These are phyloP conservation scores for Porites lutea DNA, from an alignment of 64 coral and sea anemone species.

Conservation along the genomic window DNA sequence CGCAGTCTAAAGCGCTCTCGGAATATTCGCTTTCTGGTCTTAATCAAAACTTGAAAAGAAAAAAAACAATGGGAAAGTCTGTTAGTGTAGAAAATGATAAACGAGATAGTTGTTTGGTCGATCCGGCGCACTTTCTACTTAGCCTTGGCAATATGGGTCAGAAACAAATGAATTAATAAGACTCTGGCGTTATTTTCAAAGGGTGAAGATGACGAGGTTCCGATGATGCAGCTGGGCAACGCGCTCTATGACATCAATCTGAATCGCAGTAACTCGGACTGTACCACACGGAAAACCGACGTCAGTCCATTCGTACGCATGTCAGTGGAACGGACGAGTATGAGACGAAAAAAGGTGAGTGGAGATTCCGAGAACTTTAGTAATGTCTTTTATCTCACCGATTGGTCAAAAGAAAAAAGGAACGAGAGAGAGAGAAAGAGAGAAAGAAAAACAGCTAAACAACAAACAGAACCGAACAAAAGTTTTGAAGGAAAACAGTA, in stretches of 20 bases:
- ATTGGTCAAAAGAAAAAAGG: too few species aligned
- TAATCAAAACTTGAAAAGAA: too few species aligned
- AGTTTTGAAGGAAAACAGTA: too few species aligned
- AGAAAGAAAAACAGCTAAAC: too few species aligned
- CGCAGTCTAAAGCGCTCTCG: too few species aligned
- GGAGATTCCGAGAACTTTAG: not conserved
- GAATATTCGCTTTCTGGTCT: too few species aligned
- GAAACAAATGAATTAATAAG: not conserved
- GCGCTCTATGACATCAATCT: conserved; percentile 79
- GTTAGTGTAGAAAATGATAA: too few species aligned
- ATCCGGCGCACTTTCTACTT: not conserved
- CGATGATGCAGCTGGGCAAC: conserved; percentile 37
- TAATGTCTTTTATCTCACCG: not conserved
- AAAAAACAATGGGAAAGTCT: too few species aligned
- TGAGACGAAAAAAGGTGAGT: conserved; percentile 79
- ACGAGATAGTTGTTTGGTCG: too few species aligned
- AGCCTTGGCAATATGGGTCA: not conserved
- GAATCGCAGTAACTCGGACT: conserved; percentile 94
- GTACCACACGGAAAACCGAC: conserved; percentile 89
- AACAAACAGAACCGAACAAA: too few species aligned
- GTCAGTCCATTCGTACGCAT: conserved; percentile 84
- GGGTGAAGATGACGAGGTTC: conserved; percentile 68
- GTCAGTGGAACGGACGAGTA: conserved; percentile 90
- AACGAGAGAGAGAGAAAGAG: too few species aligned
- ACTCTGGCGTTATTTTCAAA: conserved; percentile 14